Conservation (phyloP, 2,797 vertebrate species). For the Pogoniulus pusillus region DNA sequence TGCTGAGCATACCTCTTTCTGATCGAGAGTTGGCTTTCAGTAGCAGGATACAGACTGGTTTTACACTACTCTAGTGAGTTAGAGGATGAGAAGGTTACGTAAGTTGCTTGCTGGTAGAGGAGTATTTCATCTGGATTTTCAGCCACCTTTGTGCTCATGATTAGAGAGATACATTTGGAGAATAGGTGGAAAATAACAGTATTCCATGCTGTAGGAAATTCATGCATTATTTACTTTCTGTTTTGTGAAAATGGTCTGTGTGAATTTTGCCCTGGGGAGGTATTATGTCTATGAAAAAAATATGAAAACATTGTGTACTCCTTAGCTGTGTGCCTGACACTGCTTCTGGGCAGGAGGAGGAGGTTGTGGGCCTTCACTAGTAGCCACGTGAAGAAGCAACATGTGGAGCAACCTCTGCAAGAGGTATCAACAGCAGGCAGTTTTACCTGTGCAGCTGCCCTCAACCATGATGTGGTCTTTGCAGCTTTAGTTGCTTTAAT, state of each 20-base stretch:
- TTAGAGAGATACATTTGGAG: neutral
- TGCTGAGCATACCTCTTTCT: neutral
- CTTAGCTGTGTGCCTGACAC: neutral
- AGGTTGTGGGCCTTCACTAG: neutral
- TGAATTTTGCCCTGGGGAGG: neutral
- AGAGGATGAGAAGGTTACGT: neutral
- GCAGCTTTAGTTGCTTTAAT: neutral
- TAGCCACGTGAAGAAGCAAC: neutral
- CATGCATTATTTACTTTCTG: neutral
- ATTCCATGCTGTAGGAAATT: neutral
- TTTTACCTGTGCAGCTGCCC: neutral
- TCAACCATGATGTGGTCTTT: neutral
- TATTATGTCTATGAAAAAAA: neutral
- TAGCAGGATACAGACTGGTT: neutral
- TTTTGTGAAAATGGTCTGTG: neutral
- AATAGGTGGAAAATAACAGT: neutral
- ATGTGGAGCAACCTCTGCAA: fast-evolving
- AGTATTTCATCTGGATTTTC: neutral
- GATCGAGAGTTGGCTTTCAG: neutral
- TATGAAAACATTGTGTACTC: neutral
- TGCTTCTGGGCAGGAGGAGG: neutral
- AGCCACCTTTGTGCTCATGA: neutral
- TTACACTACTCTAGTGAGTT: neutral
- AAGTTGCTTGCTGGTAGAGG: neutral
- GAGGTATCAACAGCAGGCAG: neutral